phyloP scores from a whole-genome alignment of 1,140 invertebrate species.

The Cotesia typhae region DNA sequence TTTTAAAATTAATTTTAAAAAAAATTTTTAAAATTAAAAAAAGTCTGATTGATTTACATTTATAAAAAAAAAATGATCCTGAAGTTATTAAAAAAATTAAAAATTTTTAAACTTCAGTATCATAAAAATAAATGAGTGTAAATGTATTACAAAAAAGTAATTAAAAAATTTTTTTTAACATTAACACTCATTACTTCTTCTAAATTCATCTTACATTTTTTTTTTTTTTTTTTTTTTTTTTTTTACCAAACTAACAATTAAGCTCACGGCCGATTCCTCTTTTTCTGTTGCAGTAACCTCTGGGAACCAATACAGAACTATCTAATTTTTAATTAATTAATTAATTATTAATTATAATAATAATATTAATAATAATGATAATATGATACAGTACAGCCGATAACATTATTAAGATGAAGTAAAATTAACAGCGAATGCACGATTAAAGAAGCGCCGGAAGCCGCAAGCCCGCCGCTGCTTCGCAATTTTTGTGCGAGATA shows the following conservation, averaged over 20 bases:
- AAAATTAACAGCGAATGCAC: slow-evolving; percentile 51
- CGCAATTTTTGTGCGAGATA: slow-evolving; percentile 36
- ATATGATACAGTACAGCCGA: slow-evolving; percentile 61
- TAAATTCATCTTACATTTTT: not conserved
- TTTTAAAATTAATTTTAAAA: too few relatives aligned
- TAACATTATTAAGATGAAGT: slow-evolving; percentile 56
- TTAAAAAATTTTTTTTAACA: too few relatives aligned
- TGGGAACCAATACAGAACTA: slow-evolving; percentile 63
- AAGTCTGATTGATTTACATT: too few relatives aligned
- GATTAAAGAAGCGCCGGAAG: slow-evolving; percentile 38
- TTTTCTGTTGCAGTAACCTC: slow-evolving; percentile 65
- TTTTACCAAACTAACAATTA: not conserved
- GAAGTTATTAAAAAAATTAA: too few relatives aligned
- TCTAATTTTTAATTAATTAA: slow-evolving; percentile 63
- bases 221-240: not conserved
- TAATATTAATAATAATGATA: slow-evolving; percentile 15
- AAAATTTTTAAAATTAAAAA: too few relatives aligned
- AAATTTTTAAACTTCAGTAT: too few relatives aligned
- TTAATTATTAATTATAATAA: too few relatives aligned
- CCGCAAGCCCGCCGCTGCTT: slow-evolving; percentile 52
- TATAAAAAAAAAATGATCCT: too few relatives aligned
- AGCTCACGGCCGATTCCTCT: slow-evolving; percentile 17
- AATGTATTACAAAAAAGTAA: too few relatives aligned
- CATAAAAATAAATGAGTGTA: too few relatives aligned
- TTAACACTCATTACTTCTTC: too few relatives aligned